Conservation (phyloP, 1,140 invertebrate genomes). For the Dendroctonus valens region DNA sequence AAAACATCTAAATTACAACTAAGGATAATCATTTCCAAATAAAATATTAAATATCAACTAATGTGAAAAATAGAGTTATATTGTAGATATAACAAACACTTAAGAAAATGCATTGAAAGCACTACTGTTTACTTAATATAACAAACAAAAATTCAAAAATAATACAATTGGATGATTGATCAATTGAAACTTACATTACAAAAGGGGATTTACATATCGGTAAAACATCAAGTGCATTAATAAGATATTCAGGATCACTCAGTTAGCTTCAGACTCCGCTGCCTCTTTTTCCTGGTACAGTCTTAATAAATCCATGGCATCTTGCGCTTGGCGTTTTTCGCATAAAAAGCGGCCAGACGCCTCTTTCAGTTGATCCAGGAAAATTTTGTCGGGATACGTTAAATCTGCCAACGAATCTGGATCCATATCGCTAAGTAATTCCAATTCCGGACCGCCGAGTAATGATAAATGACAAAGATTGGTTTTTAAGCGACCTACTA, state of each 20-base stretch:
- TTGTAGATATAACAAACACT: no score
- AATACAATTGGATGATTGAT: background rate
- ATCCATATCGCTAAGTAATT: conserved; percentile 81
- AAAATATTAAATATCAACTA: no score
- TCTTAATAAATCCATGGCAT: conserved; percentile 74
- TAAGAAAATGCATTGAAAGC: no score
- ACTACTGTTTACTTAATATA: no score
- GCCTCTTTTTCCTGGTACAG: conserved; percentile 49
- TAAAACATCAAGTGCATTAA: conserved; percentile 14
- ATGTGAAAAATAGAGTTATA: no score
- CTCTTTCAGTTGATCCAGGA: conserved; percentile 80
- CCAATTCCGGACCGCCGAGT: conserved; percentile 75
- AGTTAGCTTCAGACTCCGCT: conserved; percentile 41
- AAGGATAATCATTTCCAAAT: no score
- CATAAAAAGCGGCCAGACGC: conserved; percentile 74
- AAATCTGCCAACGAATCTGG: conserved; percentile 78
- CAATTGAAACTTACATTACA: conserved; percentile 31
- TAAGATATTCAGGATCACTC: conserved; percentile 17
- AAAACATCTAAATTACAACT: no score
- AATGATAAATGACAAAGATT: conserved; percentile 78
- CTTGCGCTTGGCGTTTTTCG: conserved; percentile 79
- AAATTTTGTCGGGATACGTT: conserved; percentile 73
- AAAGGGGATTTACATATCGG: conserved; percentile 21
- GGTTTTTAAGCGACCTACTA: conserved; percentile 72
- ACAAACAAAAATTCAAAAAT: background rate